Evolutionary conservation across 2,113 vertebrate species (phyloP).

Genomic region (Pterocles burchelli): DNA sequence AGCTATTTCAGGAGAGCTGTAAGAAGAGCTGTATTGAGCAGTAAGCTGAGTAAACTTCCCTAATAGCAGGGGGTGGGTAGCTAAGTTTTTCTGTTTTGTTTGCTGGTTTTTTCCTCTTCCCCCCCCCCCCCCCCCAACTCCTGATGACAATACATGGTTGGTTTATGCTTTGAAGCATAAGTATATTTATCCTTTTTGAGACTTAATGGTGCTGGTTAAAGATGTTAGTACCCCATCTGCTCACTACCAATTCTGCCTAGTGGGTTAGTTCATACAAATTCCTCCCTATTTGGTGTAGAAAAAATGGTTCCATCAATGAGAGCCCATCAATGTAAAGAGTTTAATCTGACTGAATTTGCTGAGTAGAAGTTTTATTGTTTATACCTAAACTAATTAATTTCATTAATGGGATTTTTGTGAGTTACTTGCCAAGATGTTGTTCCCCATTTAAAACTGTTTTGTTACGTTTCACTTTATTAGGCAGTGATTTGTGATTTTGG

Average conservation of each 20-base stretch:
- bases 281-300: neutral
- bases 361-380: conserved; percentile 9
- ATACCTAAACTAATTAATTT: conserved; percentile 28
- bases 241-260: neutral
- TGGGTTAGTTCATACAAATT: conserved; percentile 4
- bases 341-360: conserved; percentile 2
- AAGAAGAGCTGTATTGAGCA: neutral
- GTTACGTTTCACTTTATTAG: neutral
- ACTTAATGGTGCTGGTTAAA: neutral
- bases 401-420: neutral
- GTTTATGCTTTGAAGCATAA: conserved; percentile 15
- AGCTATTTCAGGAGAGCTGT: neutral
- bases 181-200: conserved; percentile 18
- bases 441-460: neutral
- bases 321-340: neutral
- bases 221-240: neutral
- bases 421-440: neutral
- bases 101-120: neutral
- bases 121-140: neutral
- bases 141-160: neutral
- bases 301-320: neutral
- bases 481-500: neutral
- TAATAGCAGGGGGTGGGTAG: rapidly evolving
- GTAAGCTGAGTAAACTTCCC: neutral
- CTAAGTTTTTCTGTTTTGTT: neutral